These are phyloP conservation scores for Sorex fumeus DNA, from an alignment of 2,113 vertebrate species.

Conservation along the genomic window DNA sequence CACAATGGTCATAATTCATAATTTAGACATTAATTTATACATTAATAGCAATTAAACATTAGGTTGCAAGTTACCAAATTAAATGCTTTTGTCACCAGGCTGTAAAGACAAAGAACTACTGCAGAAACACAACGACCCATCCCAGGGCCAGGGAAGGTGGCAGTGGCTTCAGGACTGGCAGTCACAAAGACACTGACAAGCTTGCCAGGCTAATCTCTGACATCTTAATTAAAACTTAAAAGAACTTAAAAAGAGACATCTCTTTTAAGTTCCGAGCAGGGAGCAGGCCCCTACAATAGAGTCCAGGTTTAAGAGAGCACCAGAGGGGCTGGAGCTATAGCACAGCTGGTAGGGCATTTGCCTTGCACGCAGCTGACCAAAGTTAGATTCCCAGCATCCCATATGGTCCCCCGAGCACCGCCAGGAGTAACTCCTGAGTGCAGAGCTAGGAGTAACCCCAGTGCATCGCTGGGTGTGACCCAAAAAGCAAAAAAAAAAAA, in stretches of 20 bases:
- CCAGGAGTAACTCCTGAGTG: too few species aligned
- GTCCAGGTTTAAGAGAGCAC: background rate
- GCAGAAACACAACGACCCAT: background rate
- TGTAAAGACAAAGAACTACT: slow-evolving; percentile 31
- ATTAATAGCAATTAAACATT: slow-evolving; percentile 14
- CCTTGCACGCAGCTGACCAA: too few species aligned
- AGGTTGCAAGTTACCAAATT: slow-evolving; percentile 27
- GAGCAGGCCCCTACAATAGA: background rate
- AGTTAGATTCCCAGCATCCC: too few species aligned
- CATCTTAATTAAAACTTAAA: background rate
- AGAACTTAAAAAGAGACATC: background rate
- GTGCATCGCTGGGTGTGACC: too few species aligned
- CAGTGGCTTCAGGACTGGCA: background rate
- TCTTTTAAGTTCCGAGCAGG: slow-evolving; percentile 17
- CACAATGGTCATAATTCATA: slow-evolving; percentile 36
- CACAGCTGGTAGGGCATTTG: too few species aligned
- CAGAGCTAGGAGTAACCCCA: too few species aligned
- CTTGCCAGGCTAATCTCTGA: slow-evolving; percentile 3
- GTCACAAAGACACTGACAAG: background rate
- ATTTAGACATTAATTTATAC: slow-evolving; percentile 28
- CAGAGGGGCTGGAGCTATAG: too few species aligned
- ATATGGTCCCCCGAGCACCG: too few species aligned
- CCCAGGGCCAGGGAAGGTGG: background rate
- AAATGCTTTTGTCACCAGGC: slow-evolving; percentile 39
- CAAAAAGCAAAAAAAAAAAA: too few species aligned